Base-by-base conservation (phyloP, 2,113 vertebrate species). In the Peromyscus polionotus region DNA sequence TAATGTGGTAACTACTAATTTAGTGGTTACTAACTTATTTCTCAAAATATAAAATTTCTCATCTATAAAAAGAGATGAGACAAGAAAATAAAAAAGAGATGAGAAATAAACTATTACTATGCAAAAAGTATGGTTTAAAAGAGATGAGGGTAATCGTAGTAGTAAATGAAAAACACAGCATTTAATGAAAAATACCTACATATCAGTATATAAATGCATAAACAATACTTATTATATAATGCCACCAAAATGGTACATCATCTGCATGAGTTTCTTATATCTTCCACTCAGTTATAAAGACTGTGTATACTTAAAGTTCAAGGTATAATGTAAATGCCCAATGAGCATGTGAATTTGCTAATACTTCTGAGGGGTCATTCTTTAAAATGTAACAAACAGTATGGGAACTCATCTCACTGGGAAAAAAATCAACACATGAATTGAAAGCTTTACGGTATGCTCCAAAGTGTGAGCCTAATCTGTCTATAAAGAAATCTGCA, bases 381-480 rank as follows among this genome's bases (percentile, higher is more conserved):
- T 94, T 90, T 76, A 57, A 89, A 97, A 88, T 94, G 48, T 88
- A 61, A 67, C 94, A 28, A 97, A 95, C 24, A 93, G 45, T 73
- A 70, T 65, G 75, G 94, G 65, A 92, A 93, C 77, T 93, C 59
- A 20, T 16, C 81, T 81, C 90, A 96, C 2, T 6, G 12, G 70
- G 0, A 45, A 1, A 42, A 42, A 42, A 63, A 94, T 19, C 93
- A 98, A 39, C 42, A 87, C 96, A 97, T 84, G 65, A 59, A 90
- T 5, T 79, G 85, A 81, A 94, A 91, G 36, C 59, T 92, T 33
- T 84, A 59, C 0, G 26, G 14, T 54, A 93, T 88, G 11, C 16
- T 77, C 93, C 61, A 94, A 95, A 93, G 14, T 94, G 45, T 48
- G 51, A 39, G 97, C 96, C 94, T 91, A 85, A 93, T 68, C 61